These are phyloP conservation scores for Lophotis ruficrista DNA, from an alignment of 2,113 vertebrate species.

Conservation along the genomic window DNA sequence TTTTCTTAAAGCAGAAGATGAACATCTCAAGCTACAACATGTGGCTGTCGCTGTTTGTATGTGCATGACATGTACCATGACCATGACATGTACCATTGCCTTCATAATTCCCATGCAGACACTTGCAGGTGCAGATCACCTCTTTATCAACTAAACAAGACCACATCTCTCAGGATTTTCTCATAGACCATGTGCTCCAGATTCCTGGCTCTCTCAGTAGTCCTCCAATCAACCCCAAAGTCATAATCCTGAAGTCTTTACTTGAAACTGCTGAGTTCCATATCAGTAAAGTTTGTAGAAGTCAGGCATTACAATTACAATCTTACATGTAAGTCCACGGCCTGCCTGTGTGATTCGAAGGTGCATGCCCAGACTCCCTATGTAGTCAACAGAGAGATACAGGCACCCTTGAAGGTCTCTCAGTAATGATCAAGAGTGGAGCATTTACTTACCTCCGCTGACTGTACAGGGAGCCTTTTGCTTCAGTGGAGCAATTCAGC, in stretches of 20 bases:
- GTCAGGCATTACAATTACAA: not conserved
- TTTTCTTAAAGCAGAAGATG: not conserved
- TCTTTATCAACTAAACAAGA: not conserved
- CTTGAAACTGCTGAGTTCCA: not conserved
- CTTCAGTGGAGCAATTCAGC: not conserved
- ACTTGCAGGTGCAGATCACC: not conserved
- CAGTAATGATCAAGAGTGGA: accelerated
- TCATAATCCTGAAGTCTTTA: not conserved
- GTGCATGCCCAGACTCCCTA: not conserved
- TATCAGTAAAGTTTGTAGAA: not conserved
- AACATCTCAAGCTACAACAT: not conserved
- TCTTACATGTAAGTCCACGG: not conserved
- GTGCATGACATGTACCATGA: not conserved
- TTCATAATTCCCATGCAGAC: accelerated
- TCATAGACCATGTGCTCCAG: accelerated
- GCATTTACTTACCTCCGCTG: not conserved
- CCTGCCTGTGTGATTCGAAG: not conserved
- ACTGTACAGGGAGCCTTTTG: not conserved
- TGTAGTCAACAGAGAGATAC: not conserved
- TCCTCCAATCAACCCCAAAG: not conserved
- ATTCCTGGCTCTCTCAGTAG: not conserved
- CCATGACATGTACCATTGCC: not conserved
- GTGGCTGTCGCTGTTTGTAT: not conserved
- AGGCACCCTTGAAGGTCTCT: accelerated
- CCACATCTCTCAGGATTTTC: not conserved